Evolutionary conservation across 1,140 invertebrate species (phyloP), one percentile per base, ranked within the genome.

Genomic region (Aphidius ervi): DNA sequence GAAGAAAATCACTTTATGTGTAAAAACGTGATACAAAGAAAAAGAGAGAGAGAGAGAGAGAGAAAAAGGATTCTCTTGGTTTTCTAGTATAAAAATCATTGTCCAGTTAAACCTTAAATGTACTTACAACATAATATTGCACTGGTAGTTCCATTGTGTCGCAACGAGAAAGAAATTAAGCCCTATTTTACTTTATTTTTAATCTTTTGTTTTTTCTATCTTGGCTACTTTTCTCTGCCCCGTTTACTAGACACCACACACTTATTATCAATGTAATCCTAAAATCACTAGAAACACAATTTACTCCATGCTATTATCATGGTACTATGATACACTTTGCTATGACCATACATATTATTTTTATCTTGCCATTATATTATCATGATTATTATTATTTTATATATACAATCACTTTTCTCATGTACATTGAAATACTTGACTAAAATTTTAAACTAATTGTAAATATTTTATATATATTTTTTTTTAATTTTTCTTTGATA

Each of bases 61-160:
- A 54, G 39, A 41, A 16, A 16, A 16, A 16, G 16, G 16, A 31
- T 31, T 31, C 23, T 31, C 23, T 31, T 31, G 4, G 4, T 31
- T 31, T 31, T 31, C 23, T 31, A 31, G 2, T 16, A 49, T 3
- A 49, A 37, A 58, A 31, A 59, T 47, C 31, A 23, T 40, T 59
- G 40, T 52, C 39, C 57, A 10, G 57, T 41, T 52, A 59, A 59
- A n/a, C 57, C 47, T 16, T 43, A 39, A 47, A 23, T 49, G 63
- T 73, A 73, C 71, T 73, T 72, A 72, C 71, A 61, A 61, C 65
- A 58, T 67, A 62, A 63, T 63, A 62, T 67, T 65, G 67, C 69
- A 64, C 63, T 52, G 68, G 68, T 65, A 64, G 66, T 72, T 57
- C 70, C 71, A 73, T 73, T 73, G 70, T 73, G 65, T 65, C 58